A percentile compares a stretch with the other conserved stretches of the same genome.
These are phyloP conservation scores for Umimayanthus chanpuru DNA, from an alignment of 92 coral and sea anemone genomes.

Conservation along the genomic window DNA sequence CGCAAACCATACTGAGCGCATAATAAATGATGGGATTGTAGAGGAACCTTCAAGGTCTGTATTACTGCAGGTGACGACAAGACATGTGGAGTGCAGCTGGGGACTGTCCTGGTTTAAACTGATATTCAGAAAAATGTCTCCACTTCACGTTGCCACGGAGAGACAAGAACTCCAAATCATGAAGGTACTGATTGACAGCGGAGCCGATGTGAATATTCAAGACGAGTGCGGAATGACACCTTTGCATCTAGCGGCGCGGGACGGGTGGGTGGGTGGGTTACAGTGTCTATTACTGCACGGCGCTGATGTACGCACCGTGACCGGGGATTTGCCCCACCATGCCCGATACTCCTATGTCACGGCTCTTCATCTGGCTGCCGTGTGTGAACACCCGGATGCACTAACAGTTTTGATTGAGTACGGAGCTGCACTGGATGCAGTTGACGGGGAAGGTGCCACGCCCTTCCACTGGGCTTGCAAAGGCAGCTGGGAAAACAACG, in stretches of 20 bases:
- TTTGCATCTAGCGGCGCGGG: conserved; percentile 17
- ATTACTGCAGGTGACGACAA: no score
- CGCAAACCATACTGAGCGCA: background rate
- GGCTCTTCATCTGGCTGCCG: conserved; percentile 29
- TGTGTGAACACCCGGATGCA: conserved; percentile 18
- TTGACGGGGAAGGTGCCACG: conserved; percentile 33
- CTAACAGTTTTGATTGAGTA: conserved; percentile 11
- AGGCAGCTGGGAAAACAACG: background rate
- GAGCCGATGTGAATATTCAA: conserved; percentile 27
- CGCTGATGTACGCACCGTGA: background rate
- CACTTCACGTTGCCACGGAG: conserved; percentile 26
- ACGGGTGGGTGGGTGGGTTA: conserved; percentile 21
- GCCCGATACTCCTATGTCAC: conserved; percentile 23
- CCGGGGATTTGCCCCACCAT: conserved; percentile 7
- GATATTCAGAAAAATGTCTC: conserved; percentile 1
- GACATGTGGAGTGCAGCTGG: background rate
- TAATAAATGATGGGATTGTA: background rate
- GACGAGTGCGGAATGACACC: conserved; percentile 25
- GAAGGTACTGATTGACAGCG: background rate
- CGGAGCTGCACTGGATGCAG: conserved; percentile 14
- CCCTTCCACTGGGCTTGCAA: conserved; percentile 35
- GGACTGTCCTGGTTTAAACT: background rate
- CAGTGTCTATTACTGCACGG: background rate
- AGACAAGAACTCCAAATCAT: conserved; percentile 9
- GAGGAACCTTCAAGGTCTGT: background rate